phyloP scores from a whole-genome alignment of 2,797 vertebrate species.

The Squalus acanthias region DNA sequence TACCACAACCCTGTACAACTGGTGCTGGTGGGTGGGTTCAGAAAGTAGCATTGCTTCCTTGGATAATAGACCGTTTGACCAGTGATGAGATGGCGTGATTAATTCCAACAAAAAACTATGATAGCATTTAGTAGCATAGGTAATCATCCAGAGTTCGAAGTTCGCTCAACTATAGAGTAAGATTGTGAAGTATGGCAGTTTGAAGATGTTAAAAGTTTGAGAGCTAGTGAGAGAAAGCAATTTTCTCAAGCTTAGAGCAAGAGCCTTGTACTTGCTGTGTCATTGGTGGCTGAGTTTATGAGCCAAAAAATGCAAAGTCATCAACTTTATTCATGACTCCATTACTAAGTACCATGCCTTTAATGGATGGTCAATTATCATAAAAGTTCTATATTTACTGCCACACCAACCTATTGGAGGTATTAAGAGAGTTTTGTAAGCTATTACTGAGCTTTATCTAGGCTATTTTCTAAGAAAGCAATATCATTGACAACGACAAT shows the following conservation, averaged over 20 bases:
- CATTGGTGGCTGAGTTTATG: neutral
- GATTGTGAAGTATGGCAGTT: neutral
- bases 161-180: neutral
- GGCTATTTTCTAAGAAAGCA: neutral
- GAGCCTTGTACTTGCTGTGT: neutral
- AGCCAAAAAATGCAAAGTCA: neutral
- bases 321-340: neutral
- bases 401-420: neutral
- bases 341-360: neutral
- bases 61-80: neutral
- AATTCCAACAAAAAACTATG: neutral
- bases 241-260: neutral
- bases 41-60: neutral
- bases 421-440: neutral
- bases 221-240: neutral
- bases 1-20: neutral
- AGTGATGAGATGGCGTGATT: neutral
- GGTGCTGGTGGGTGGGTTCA: neutral
- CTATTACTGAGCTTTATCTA: neutral
- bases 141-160: neutral
- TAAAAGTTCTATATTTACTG: neutral
- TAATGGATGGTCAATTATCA: constrained; percentile 6
- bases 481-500: constrained; percentile 1
- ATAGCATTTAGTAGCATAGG: neutral
- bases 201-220: neutral